Percentiles rank a stretch among this genome's conserved stretches.
Evolutionary conservation across 2,113 vertebrate species (phyloP).

Genomic region (Carassius gibelio): DNA sequence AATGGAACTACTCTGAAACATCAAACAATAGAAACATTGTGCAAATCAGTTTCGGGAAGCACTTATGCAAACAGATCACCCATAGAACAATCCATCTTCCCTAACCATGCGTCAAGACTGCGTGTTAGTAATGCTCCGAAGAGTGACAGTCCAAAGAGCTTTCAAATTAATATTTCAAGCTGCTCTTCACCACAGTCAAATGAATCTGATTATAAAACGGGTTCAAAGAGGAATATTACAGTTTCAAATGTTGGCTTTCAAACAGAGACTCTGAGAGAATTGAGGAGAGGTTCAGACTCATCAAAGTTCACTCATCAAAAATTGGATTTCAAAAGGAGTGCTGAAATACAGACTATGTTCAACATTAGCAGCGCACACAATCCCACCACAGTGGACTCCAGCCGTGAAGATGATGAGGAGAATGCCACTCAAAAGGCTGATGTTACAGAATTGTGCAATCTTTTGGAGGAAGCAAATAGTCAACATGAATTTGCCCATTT

Average conservation of each 20-base stretch:
- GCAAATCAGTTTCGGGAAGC: slow-evolving; percentile 1
- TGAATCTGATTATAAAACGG: slow-evolving; percentile 79
- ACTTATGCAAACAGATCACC: slow-evolving; percentile 7
- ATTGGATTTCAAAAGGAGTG: background rate
- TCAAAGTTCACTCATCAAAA: slow-evolving; percentile 4
- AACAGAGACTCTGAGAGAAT: slow-evolving; percentile 75
- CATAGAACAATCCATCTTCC: background rate
- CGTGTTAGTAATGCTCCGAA: background rate
- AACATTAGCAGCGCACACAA: background rate
- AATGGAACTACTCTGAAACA: background rate
- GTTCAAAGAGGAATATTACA: slow-evolving; percentile 81
- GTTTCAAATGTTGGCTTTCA: slow-evolving; percentile 75
- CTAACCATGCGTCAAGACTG: background rate
- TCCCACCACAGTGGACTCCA: slow-evolving; percentile 15
- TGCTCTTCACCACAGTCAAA: slow-evolving; percentile 51
- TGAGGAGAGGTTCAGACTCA: slow-evolving; percentile 63
- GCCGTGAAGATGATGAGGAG: slow-evolving; percentile 53
- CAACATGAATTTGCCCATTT: slow-evolving; percentile 93
- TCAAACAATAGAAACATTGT: background rate
- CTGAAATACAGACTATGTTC: background rate
- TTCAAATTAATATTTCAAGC: background rate
- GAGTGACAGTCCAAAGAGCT: slow-evolving; percentile 16
- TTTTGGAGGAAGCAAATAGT: slow-evolving; percentile 88
- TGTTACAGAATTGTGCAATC: slow-evolving; percentile 86
- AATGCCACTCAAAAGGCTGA: slow-evolving; percentile 83